These are phyloP conservation scores for Didymodactylos carnosus DNA, from an alignment of 2,888 invertebrate genomes.

Conservation along the genomic window DNA sequence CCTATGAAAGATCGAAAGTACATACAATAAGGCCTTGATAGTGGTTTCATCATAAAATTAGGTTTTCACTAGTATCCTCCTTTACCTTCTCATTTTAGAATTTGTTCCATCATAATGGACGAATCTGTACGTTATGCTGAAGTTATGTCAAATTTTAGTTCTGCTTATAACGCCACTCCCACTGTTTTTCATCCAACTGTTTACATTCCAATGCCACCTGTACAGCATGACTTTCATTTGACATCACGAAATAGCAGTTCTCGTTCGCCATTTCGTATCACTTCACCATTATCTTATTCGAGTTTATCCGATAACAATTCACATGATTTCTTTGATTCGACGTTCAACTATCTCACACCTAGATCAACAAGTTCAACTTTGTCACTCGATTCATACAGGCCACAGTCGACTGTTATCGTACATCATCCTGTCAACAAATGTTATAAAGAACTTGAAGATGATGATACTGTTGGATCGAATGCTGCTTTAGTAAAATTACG, in stretches of 20 bases:
- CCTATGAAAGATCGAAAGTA: too few species aligned
- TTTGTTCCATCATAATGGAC: too few species aligned
- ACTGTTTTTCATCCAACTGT: background rate
- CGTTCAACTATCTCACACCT: background rate
- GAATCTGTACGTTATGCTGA: background rate
- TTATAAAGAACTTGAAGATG: too few species aligned
- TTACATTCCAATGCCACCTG: too few species aligned
- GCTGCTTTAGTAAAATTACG: background rate
- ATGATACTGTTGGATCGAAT: too few species aligned
- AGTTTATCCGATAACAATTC: too few species aligned
- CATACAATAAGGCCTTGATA: too few species aligned
- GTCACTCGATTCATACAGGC: background rate
- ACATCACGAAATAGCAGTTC: background rate
- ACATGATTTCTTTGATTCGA: too few species aligned
- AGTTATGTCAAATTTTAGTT: background rate
- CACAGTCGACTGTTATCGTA: background rate
- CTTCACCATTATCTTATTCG: background rate
- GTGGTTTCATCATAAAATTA: too few species aligned
- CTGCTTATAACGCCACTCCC: background rate
- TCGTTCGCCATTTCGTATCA: background rate
- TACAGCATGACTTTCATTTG: background rate
- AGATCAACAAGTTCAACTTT: background rate
- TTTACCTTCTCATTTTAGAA: too few species aligned
- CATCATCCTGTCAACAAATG: background rate
- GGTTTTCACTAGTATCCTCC: too few species aligned